Percentiles rank a stretch among this genome's conserved stretches.
phyloP scores from a whole-genome alignment of 2,797 vertebrate species.

The Premnoplex brunnescens region DNA sequence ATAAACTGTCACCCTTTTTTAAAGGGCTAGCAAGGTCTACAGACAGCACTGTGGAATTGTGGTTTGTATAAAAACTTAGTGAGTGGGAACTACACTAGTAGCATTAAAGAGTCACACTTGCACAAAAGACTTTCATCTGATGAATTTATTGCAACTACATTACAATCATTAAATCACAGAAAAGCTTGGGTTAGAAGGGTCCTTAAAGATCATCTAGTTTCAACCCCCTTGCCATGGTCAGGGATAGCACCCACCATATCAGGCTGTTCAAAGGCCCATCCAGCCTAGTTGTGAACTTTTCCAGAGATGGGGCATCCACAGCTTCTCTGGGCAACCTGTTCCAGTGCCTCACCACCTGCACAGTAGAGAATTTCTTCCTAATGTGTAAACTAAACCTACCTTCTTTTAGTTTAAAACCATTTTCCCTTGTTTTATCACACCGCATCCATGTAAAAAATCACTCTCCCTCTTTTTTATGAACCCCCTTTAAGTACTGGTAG shows the following conservation, averaged over 20 bases:
- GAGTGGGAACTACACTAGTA: background rate
- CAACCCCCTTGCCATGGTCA: rapidly evolving
- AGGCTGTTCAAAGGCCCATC: background rate
- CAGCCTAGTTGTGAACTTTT: background rate
- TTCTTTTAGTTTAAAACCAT: background rate
- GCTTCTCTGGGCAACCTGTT: background rate
- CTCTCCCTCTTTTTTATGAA: background rate
- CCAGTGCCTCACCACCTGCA: background rate
- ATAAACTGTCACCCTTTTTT: background rate
- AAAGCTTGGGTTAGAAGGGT: background rate
- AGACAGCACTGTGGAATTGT: background rate
- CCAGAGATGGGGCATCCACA: background rate
- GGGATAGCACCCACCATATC: background rate
- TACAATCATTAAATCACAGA: background rate
- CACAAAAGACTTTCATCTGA: background rate
- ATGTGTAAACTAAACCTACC: background rate
- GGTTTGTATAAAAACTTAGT: background rate
- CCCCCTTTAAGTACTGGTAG: background rate
- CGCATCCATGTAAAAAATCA: background rate
- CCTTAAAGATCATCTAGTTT: background rate
- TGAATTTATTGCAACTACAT: background rate
- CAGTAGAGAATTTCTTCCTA: background rate
- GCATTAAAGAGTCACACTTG: background rate
- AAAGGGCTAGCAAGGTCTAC: background rate
- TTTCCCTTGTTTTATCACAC: background rate